Percentiles rank a stretch among this genome's conserved stretches.
These are phyloP conservation scores for Ligdia adustata DNA, from an alignment of 2,888 invertebrate species.

Conservation along the genomic window DNA sequence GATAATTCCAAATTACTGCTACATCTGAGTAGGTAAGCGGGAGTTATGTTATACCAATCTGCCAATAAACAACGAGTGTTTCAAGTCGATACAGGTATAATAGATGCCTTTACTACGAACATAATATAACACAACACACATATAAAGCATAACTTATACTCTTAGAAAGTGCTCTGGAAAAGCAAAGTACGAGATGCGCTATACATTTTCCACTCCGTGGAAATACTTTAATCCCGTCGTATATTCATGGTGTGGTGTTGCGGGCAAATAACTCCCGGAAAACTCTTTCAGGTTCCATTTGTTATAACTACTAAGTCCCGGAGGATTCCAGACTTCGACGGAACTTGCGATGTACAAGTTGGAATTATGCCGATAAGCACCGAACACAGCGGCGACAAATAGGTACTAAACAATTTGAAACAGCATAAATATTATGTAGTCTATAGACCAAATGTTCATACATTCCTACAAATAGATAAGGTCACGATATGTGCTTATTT, in stretches of 20 bases:
- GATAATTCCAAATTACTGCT: too few relatives aligned
- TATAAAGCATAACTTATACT: constrained; percentile 42
- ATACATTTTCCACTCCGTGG: constrained; percentile 60
- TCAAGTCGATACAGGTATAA: constrained; percentile 15
- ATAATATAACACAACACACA: constrained; percentile 24
- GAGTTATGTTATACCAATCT: too few relatives aligned
- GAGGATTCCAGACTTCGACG: constrained; percentile 52
- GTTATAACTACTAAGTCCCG: constrained; percentile 68
- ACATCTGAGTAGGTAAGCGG: too few relatives aligned
- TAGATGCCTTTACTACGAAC: background rate
- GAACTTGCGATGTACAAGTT: constrained; percentile 48
- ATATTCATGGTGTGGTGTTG: constrained; percentile 64
- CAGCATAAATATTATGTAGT: too few relatives aligned
- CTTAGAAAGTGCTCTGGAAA: constrained; percentile 47
- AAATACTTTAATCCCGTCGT: constrained; percentile 68
- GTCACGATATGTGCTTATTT: too few relatives aligned
- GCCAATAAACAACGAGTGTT: background rate
- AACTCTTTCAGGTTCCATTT: constrained; percentile 69
- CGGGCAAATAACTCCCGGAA: constrained; percentile 64
- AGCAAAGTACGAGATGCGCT: constrained; percentile 45
- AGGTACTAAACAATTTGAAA: constrained; percentile 26
- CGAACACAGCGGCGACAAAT: constrained; percentile 29
- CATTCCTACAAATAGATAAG: too few relatives aligned
- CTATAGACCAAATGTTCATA: too few relatives aligned
- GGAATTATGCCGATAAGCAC: constrained; percentile 42